Evolutionary conservation across 2,797 vertebrate genomes (phyloP).

Genomic region (Tarsius wallacei): DNA sequence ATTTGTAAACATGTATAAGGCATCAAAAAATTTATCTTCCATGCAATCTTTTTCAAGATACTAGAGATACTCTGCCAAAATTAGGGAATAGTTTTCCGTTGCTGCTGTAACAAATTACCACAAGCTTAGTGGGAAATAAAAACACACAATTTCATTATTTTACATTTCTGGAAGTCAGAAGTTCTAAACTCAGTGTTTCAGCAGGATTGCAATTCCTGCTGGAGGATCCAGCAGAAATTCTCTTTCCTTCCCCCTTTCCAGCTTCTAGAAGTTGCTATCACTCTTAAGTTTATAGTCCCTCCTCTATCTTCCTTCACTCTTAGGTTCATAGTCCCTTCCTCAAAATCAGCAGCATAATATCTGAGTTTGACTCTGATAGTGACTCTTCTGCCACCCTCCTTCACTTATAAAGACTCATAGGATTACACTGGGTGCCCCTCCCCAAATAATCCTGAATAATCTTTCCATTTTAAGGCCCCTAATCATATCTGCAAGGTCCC

Average conservation of each 20-base stretch:
- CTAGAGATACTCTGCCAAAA: background rate
- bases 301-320: background rate
- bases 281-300: background rate
- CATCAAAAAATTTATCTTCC: background rate
- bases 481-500: background rate
- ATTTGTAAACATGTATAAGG: background rate
- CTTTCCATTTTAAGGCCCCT: background rate
- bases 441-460: background rate
- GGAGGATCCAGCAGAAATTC: background rate
- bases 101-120: background rate
- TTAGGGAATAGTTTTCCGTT: background rate
- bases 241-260: background rate
- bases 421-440: background rate
- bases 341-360: background rate
- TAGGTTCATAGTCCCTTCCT: background rate
- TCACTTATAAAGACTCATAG: background rate
- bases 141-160: background rate
- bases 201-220: background rate
- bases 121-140: background rate
- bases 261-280: background rate
- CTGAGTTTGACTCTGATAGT: background rate
- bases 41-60: background rate
- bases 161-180: background rate
- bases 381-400: background rate
- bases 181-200: background rate